phyloP scores from a whole-genome alignment of 1,140 invertebrate genomes.

The Calycopis cecrops region DNA sequence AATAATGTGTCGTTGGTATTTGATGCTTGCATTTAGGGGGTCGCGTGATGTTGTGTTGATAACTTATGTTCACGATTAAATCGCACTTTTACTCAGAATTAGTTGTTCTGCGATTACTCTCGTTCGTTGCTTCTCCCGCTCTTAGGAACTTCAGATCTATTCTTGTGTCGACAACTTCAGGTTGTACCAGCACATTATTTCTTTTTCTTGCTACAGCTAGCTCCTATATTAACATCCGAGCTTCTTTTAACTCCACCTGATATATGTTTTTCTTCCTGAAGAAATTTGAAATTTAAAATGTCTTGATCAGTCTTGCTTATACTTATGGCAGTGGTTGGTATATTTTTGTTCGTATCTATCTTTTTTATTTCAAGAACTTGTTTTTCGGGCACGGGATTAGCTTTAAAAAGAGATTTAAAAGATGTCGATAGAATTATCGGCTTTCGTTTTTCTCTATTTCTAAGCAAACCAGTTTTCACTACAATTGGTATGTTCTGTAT shows the following conservation, averaged over 20 bases:
- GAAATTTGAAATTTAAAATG: neutral
- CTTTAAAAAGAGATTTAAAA: neutral
- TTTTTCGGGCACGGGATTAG: neutral
- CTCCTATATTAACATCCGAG: slow-evolving; percentile 1
- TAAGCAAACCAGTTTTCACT: too few relatives aligned
- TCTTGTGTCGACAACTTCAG: too few relatives aligned
- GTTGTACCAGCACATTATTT: neutral
- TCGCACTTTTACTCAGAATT: too few relatives aligned
- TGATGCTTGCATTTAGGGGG: too few relatives aligned
- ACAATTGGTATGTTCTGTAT: slow-evolving; percentile 10
- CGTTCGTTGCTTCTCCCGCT: too few relatives aligned
- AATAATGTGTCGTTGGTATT: too few relatives aligned
- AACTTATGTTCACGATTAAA: too few relatives aligned
- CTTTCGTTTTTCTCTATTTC: too few relatives aligned
- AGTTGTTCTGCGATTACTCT: too few relatives aligned
- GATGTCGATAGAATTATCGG: too few relatives aligned
- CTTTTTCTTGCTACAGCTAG: neutral
- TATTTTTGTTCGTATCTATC: neutral
- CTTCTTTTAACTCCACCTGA: neutral
- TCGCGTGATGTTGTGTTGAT: too few relatives aligned
- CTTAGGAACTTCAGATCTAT: too few relatives aligned
- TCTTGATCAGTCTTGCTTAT: neutral
- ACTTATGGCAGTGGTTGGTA: neutral
- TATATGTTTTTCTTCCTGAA: neutral
- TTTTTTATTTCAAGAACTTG: neutral